These are phyloP conservation scores for Cataglyphis hispanica DNA, from an alignment of 1,140 invertebrate genomes.

Conservation along the genomic window DNA sequence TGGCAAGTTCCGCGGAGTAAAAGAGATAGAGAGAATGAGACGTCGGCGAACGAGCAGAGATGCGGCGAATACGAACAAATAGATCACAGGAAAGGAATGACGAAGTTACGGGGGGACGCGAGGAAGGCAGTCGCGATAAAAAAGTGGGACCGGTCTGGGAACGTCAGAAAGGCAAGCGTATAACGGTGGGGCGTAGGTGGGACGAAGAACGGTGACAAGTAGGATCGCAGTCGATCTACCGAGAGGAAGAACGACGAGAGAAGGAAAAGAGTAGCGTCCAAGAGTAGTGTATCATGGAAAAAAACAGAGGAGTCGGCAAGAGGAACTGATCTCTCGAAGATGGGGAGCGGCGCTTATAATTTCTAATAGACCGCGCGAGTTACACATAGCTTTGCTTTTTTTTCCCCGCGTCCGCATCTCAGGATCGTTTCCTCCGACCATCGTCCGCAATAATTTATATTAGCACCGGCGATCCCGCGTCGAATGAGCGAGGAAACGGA, in stretches of 20 bases:
- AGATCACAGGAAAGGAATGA: slow-evolving; percentile 31
- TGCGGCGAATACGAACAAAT: slow-evolving; percentile 41
- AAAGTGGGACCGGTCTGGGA: slow-evolving; percentile 62
- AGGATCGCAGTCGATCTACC: slow-evolving; percentile 41
- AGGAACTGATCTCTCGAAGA: not conserved
- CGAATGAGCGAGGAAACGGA: slow-evolving; percentile 67
- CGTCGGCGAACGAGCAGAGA: not conserved
- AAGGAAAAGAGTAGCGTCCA: not conserved
- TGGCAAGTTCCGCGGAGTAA: not conserved
- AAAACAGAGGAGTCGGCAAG: not conserved
- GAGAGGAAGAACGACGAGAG: not conserved
- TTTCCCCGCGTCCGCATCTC: slow-evolving; percentile 53
- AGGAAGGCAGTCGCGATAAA: slow-evolving; percentile 28
- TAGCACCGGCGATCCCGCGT: slow-evolving; percentile 33
- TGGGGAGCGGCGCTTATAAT: slow-evolving; percentile 76
- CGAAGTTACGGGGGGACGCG: not conserved
- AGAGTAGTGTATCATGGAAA: slow-evolving; percentile 5
- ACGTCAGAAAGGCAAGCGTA: slow-evolving; percentile 39
- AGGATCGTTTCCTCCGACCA: slow-evolving; percentile 32
- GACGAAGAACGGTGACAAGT: slow-evolving; percentile 61
- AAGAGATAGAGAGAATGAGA: not conserved
- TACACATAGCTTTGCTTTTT: slow-evolving; percentile 22
- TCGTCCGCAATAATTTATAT: slow-evolving; percentile 77
- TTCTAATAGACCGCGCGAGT: slow-evolving; percentile 76
- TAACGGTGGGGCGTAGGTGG: slow-evolving; percentile 52